A percentile compares a stretch with the other conserved stretches of the same genome.
These are phyloP conservation scores for Nomada goodeniana DNA, from an alignment of 2,888 invertebrate species.

Conservation along the genomic window DNA sequence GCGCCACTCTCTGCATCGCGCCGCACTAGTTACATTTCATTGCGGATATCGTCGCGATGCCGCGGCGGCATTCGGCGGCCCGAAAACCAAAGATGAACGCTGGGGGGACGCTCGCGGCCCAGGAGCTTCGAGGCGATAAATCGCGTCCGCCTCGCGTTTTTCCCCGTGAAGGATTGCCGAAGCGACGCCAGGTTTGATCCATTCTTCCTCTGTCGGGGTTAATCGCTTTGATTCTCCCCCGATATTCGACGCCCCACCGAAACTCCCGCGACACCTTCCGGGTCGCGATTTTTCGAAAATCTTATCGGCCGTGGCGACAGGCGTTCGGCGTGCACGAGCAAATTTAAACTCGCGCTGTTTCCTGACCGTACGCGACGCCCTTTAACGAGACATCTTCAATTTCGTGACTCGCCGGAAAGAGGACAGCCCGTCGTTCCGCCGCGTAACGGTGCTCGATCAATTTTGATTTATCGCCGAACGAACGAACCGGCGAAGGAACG, in stretches of 20 bases:
- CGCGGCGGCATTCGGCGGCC: background rate
- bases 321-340: background rate
- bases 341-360: background rate
- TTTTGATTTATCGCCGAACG: constrained; percentile 22
- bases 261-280: background rate
- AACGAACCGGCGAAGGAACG: constrained; percentile 4
- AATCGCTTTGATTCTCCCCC: constrained; percentile 15
- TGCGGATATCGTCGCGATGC: background rate
- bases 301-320: background rate
- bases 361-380: background rate
- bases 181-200: constrained; percentile 12
- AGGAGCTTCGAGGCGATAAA: constrained; percentile 23
- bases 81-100: background rate
- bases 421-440: background rate
- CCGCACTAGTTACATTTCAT: background rate
- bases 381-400: background rate
- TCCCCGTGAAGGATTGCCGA: constrained; percentile 17
- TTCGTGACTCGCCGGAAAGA: background rate
- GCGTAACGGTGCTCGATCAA: constrained; percentile 17
- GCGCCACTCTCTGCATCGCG: background rate
- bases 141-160: constrained; percentile 8
- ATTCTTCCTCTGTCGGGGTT: constrained; percentile 27
- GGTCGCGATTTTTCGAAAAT: background rate
- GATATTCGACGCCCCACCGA: background rate
- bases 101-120: background rate